Evolutionary conservation across 2,113 vertebrate species (phyloP).

Genomic region (Neolamprologus falcicula): DNA sequence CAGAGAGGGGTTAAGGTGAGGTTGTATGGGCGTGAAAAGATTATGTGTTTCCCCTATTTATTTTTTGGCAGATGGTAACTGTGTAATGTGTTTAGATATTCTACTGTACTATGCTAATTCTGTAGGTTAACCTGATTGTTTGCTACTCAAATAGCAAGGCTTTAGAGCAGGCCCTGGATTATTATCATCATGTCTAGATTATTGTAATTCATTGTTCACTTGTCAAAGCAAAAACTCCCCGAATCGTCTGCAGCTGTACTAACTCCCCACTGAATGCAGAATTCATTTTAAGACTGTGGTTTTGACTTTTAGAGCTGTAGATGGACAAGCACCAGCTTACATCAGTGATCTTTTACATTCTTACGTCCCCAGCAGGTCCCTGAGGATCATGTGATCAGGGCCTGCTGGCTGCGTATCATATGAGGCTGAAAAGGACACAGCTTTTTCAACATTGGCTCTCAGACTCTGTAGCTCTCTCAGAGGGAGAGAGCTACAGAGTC

Average conservation of each 20-base stretch:
- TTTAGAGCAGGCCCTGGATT: neutral
- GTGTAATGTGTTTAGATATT: neutral
- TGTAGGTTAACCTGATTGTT: neutral
- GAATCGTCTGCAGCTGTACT: neutral
- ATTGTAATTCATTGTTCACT: neutral
- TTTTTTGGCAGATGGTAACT: neutral
- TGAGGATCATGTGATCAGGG: neutral
- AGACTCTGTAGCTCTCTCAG: neutral
- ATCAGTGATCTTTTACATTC: neutral
- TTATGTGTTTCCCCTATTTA: neutral
- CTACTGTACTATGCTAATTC: neutral
- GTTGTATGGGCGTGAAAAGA: neutral
- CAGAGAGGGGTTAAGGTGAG: slow-evolving; percentile 9
- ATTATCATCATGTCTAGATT: neutral
- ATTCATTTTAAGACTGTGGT: neutral
- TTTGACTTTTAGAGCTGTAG: neutral
- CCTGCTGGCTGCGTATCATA: neutral
- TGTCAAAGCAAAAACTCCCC: neutral
- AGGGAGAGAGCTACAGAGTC: neutral
- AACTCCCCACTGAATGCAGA: neutral
- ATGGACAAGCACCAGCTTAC: neutral
- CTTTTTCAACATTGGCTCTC: neutral
- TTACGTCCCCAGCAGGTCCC: neutral
- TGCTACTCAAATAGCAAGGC: neutral
- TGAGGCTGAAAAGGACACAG: neutral